A percentile compares a stretch with the other conserved stretches of the same genome.
phyloP scores from a whole-genome alignment of 2,113 vertebrate species.

The Erinaceus europaeus region DNA sequence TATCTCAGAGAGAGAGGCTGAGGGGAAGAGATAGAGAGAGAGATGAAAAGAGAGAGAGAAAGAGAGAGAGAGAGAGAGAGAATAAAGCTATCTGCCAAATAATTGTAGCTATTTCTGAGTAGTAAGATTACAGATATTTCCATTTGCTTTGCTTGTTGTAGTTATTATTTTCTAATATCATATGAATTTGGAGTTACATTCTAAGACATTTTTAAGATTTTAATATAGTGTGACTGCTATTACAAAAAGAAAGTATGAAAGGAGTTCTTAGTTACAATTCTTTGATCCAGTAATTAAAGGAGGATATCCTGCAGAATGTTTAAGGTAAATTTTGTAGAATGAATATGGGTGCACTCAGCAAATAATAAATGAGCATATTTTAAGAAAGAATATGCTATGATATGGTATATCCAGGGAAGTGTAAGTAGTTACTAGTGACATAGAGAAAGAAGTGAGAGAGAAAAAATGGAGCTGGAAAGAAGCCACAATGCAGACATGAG shows the following conservation, averaged over 20 bases:
- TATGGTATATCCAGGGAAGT: background rate
- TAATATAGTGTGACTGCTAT: background rate
- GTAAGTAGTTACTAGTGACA: background rate
- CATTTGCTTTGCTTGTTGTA: background rate
- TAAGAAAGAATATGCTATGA: background rate
- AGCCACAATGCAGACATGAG: background rate
- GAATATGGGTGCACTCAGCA: background rate
- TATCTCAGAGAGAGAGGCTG: too few relatives aligned
- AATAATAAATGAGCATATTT: background rate
- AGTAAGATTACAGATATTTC: background rate
- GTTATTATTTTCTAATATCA: background rate
- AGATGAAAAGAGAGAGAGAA: too few relatives aligned
- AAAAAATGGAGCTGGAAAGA: background rate
- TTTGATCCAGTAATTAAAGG: conserved; percentile 4
- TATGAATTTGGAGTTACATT: background rate
- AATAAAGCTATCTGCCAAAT: too few relatives aligned
- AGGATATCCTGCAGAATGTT: background rate
- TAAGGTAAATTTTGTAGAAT: background rate
- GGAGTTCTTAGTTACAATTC: background rate
- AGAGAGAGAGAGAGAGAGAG: too few relatives aligned
- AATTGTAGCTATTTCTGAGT: conserved; percentile 11
- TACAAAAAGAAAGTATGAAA: conserved; percentile 15
- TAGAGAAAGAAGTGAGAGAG: background rate
- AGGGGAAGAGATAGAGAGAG: too few relatives aligned
- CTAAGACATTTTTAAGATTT: conserved; percentile 1